Conservation (phyloP, 2,888 invertebrate genomes). For the Cerastis leucographa region DNA sequence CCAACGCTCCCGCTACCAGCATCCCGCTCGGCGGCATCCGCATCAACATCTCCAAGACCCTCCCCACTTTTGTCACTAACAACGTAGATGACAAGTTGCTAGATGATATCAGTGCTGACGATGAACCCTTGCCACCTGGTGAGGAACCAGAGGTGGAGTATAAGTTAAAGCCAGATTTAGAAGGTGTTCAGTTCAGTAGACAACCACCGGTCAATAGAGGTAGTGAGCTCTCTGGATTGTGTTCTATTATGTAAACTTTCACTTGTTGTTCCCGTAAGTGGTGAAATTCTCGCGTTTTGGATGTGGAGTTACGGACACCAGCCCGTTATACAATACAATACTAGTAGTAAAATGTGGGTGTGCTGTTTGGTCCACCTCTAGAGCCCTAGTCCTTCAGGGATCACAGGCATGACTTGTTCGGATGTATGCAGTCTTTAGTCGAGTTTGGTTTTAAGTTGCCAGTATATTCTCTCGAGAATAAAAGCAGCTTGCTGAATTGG, state of each 20-base stretch:
- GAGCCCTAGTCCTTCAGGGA: background rate
- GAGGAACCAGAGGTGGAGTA: conserved; percentile 90
- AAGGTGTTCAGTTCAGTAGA: conserved; percentile 92
- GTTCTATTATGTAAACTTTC: conserved; percentile 93
- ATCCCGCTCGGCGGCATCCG: conserved; percentile 92
- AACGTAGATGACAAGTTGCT: conserved; percentile 72
- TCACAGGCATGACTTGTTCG: conserved; percentile 71
- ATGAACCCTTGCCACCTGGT: conserved; percentile 91
- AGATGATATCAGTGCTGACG: conserved; percentile 82
- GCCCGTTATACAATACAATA: too few relatives aligned
- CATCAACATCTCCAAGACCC: conserved; percentile 95
- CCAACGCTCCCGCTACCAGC: conserved; percentile 81
- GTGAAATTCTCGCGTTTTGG: too few relatives aligned
- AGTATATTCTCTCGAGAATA: background rate
- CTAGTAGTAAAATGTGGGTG: too few relatives aligned
- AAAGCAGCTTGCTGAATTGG: background rate
- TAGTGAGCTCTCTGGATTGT: conserved; percentile 95
- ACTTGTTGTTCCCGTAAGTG: background rate
- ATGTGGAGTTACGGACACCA: too few relatives aligned
- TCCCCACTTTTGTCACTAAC: conserved; percentile 74
- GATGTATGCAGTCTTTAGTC: conserved; percentile 17
- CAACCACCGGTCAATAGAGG: conserved; percentile 94
- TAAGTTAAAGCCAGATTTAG: conserved; percentile 92
- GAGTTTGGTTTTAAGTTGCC: conserved; percentile 8
- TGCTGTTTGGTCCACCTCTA: background rate